Evolutionary conservation across 1,140 invertebrate species (phyloP), one percentile per base, ranked within the genome.

Genomic region (Danaus melanippus): DNA sequence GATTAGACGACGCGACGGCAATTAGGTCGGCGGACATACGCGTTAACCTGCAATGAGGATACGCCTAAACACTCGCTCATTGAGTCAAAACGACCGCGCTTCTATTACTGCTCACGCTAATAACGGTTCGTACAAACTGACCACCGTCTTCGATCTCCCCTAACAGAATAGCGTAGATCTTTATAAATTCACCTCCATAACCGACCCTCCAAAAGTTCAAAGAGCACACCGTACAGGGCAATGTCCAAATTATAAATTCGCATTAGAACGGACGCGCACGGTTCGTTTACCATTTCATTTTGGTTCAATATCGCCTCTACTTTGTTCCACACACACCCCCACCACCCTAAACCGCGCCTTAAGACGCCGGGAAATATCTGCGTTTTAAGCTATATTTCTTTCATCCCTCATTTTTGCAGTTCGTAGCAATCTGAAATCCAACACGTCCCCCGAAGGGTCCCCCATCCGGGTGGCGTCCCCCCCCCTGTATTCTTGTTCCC

Each of bases 321-420:
- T 85, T 86, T 86, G 82, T 86, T 84, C 84, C 82, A 81, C 81
- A 84, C 80, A 86, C 82, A 83, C 81, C 76, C 75, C 70, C 69
- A 64, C 72, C 68, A 60, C 46, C 67, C 53, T 67, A 66, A 52
- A 67, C 64, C 71, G 71, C 79, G 74, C 75, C 83, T 86, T 81
- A 84, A 86, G 83, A 86, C 77, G 81, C 77, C 83, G 79, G 78
- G 83, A 87, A 87, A 86, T 87, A 87, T 87, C 85, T 87, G 84
- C 85, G 87, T 88, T 87, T 88, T 88, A 88, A 88, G 87, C 86
- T 88, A 88, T 88, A 88, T 88, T 88, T 88, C 87, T 88, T 88
- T 88, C 87, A 88, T 88, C 87, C 87, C 87, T 88, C 87, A 88
- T 88, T 88, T 88, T 87, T 88, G 85, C 85, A 88, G 86, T 87